Conservation (phyloP, 2,888 invertebrate species). For the Allygus modestus region DNA sequence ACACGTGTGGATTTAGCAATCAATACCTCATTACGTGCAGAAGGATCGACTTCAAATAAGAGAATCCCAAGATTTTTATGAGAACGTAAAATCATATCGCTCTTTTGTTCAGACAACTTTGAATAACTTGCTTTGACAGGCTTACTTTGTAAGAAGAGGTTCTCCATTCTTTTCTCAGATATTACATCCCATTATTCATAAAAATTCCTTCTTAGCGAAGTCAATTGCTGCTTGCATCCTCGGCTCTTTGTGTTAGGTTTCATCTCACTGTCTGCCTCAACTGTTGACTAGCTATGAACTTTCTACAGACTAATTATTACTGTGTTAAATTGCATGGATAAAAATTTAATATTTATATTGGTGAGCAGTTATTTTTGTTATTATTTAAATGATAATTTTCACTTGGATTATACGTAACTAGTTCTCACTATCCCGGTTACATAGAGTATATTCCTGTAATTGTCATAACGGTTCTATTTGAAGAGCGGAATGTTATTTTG, state of each 20-base stretch:
- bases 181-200: conserved; percentile 27
- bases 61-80: neutral
- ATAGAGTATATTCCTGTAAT: too few relatives aligned
- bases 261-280: too few relatives aligned
- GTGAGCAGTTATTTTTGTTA: too few relatives aligned
- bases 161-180: conserved; percentile 19
- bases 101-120: neutral
- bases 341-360: too few relatives aligned
- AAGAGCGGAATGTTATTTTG: too few relatives aligned
- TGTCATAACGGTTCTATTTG: too few relatives aligned
- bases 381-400: too few relatives aligned
- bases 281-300: too few relatives aligned
- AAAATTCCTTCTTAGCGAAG: neutral
- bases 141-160: conserved; percentile 14
- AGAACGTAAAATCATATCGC: neutral
- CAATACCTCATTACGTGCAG: neutral
- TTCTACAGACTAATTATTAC: too few relatives aligned
- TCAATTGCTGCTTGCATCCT: neutral
- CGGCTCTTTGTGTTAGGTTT: neutral
- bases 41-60: neutral
- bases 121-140: conserved; percentile 12
- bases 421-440: too few relatives aligned
- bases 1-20: neutral
- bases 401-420: too few relatives aligned
- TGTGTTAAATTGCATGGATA: too few relatives aligned